phyloP scores from a whole-genome alignment of 2,113 vertebrate species.

The Stictonetta naevosa region DNA sequence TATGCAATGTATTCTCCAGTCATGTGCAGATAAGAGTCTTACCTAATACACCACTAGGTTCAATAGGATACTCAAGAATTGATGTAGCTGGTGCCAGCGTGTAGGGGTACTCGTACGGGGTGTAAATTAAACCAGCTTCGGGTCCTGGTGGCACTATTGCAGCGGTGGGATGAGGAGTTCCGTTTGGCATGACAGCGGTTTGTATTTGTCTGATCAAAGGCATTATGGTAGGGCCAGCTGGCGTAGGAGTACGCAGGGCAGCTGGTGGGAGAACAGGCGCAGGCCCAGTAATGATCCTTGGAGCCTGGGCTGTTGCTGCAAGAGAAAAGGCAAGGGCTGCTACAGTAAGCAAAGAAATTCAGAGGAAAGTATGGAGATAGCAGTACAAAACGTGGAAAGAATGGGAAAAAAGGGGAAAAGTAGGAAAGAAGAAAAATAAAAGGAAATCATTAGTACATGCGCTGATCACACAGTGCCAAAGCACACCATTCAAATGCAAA shows the following conservation, averaged over 20 bases:
- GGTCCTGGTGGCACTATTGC: slow-evolving; percentile 91
- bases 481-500: slow-evolving; percentile 83
- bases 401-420: slow-evolving; percentile 74
- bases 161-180: slow-evolving; percentile 89
- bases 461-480: slow-evolving; percentile 81
- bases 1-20: neutral
- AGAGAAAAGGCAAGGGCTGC: slow-evolving; percentile 96
- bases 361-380: slow-evolving; percentile 80
- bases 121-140: slow-evolving; percentile 96
- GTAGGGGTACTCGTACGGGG: slow-evolving; percentile 98
- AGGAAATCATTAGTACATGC: slow-evolving; percentile 89
- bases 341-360: slow-evolving; percentile 87
- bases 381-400: slow-evolving; percentile 78
- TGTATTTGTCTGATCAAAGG: slow-evolving; percentile 99
- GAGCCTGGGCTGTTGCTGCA: slow-evolving; percentile 93
- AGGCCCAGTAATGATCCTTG: slow-evolving; percentile 94
- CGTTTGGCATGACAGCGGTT: slow-evolving; percentile 94
- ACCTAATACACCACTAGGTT: slow-evolving; percentile 98
- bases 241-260: slow-evolving; percentile 88
- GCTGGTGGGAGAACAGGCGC: slow-evolving; percentile 90
- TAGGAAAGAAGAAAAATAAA: slow-evolving; percentile 86
- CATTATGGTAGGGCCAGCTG: slow-evolving; percentile 94
- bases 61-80: slow-evolving; percentile 99
- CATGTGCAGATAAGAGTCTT: slow-evolving; percentile 38
- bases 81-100: slow-evolving; percentile 94